Base-by-base conservation (phyloP, 2,113 vertebrate species). In the Boulengeromyrus knoepffleri region DNA sequence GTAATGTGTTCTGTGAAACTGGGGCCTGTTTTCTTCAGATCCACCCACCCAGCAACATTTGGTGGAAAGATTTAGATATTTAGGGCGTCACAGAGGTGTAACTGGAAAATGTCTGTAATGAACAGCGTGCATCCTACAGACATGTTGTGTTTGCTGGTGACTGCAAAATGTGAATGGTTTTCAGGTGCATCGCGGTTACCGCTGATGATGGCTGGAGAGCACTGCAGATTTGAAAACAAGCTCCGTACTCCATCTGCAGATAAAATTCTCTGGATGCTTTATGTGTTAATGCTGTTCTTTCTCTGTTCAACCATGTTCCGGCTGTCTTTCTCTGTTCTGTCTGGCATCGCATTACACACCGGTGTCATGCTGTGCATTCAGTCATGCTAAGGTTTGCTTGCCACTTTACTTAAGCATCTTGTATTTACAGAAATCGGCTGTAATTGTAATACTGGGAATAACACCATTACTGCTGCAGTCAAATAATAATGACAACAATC, bases 11-110 rank as follows among this genome's bases (percentile, higher is more conserved):
- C 85, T 87, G 85, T 53, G 50, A 87, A 87, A 39, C 27, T 52
- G 85, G 85, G 85, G 50, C 85, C 49, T 17, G 12, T 56, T 87
- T 87, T 87, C 85, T 87, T 36, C 49, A 87, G n/a, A 53, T 52
- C 85, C 85, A 87, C 85, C 85, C 85, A 87, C 85, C 85, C 85
- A 56, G 85, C 85, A 87, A 39, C 85, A 53, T 87, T 53, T 87
- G 85, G 50, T 56, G 50, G 50, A 56, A 56, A 53, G 50, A 87
- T 27, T 85, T 85, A 45, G 85, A 87, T 87, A 87, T 87, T 87
- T 87, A 53, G 47, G 27, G 47, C 17, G 31, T 19, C 49, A 87
- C 50, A 87, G 49, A 87, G 85, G 85, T 87, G 85, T 87, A 87
- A 53, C 85, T 53, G 85, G 85, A 87, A 53, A 42, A 36, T 53